A percentile compares a stretch with the other conserved stretches of the same genome.
These are phyloP conservation scores for Apis laboriosa DNA, from an alignment of 1,140 invertebrate genomes.

Conservation along the genomic window DNA sequence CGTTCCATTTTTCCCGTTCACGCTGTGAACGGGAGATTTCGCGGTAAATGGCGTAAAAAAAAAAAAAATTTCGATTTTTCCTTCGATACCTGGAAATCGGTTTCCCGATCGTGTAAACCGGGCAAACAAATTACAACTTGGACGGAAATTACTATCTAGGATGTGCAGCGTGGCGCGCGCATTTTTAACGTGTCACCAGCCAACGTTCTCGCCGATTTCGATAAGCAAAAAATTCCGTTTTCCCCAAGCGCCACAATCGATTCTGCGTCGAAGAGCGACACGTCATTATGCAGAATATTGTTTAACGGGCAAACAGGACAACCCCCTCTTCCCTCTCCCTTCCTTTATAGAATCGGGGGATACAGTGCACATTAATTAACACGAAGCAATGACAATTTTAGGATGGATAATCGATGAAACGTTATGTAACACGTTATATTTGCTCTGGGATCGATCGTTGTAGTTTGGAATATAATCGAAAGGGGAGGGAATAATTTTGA, in stretches of 20 bases:
- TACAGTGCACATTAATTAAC: neutral
- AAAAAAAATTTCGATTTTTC: conserved; percentile 5
- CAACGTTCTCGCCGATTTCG: conserved; percentile 27
- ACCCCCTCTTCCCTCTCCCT: too few species aligned
- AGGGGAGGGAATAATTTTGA: neutral
- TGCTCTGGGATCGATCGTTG: neutral
- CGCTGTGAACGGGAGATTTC: neutral
- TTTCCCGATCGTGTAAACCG: neutral
- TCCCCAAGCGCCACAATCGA: conserved; percentile 9
- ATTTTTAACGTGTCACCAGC: conserved; percentile 41
- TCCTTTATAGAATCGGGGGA: neutral
- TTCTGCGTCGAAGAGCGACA: conserved; percentile 19
- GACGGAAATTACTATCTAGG: conserved; percentile 37
- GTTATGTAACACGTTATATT: neutral
- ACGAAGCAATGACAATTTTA: neutral
- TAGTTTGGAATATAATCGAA: neutral
- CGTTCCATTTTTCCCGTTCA: neutral
- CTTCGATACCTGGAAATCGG: neutral
- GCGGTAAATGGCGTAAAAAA: neutral
- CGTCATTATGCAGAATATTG: conserved; percentile 39
- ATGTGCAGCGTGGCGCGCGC: neutral
- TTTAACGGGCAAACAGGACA: conserved; percentile 27
- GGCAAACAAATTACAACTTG: conserved; percentile 31
- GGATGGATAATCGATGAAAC: neutral
- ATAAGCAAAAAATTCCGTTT: conserved; percentile 21